Evolutionary conservation across 2,888 invertebrate genomes (phyloP).

Genomic region (Agonopterix heracliana): DNA sequence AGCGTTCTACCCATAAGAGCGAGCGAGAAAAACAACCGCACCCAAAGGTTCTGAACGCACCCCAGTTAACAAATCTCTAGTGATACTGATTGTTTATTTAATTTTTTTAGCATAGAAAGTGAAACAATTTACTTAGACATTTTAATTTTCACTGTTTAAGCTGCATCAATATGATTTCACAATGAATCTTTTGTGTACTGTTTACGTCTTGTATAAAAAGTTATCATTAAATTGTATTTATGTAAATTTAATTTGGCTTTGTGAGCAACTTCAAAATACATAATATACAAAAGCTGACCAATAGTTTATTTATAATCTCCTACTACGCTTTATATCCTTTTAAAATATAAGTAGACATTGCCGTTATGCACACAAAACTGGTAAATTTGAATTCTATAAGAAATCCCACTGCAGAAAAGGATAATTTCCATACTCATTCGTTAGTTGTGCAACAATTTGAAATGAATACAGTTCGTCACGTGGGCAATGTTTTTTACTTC

Average conservation of each 20-base stretch:
- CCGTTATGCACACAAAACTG: too few species aligned
- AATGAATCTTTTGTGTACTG: slow-evolving; percentile 65
- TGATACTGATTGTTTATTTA: slow-evolving; percentile 50
- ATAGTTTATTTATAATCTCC: slow-evolving; percentile 61
- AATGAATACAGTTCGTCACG: too few species aligned
- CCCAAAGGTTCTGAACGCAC: too few species aligned
- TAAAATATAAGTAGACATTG: not conserved
- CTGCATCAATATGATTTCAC: slow-evolving; percentile 52
- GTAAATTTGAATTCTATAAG: too few species aligned
- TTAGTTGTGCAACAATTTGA: too few species aligned
- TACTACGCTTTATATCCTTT: not conserved
- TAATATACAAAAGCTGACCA: slow-evolving; percentile 71
- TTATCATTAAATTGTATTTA: slow-evolving; percentile 73
- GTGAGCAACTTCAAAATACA: slow-evolving; percentile 74
- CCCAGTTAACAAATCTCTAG: slow-evolving; percentile 63
- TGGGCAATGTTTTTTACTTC: too few species aligned
- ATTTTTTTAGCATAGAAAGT: slow-evolving; percentile 45
- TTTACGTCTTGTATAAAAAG: slow-evolving; percentile 70
- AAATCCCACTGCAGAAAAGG: too few species aligned
- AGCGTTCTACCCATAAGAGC: too few species aligned
- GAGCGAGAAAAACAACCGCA: too few species aligned
- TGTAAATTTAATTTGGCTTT: slow-evolving; percentile 76
- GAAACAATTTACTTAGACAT: slow-evolving; percentile 47
- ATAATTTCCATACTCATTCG: too few species aligned
- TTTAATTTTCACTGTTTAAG: slow-evolving; percentile 46